Conservation (phyloP, 2,888 invertebrate genomes). For the Dicranocentrus wangi region DNA sequence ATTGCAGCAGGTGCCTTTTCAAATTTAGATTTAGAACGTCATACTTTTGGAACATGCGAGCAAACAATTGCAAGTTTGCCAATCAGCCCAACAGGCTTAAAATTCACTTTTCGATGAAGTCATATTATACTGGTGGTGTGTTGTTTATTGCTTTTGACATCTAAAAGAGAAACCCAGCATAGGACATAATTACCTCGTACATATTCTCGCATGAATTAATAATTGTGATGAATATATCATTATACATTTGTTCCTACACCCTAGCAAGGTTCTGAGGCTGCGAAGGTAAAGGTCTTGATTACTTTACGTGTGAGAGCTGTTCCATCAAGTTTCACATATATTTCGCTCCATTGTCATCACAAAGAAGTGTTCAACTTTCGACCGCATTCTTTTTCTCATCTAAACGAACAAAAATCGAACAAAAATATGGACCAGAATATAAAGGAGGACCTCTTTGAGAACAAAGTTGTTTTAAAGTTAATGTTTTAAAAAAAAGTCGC, state of each 20-base stretch:
- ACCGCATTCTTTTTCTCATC: constrained; percentile 1
- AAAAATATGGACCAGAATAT: constrained; percentile 1
- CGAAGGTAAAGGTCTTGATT: constrained; percentile 9
- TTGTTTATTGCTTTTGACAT: no score
- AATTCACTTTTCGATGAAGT: no score
- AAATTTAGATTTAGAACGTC: no score
- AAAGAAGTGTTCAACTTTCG: neutral
- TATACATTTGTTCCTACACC: neutral
- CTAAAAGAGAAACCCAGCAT: no score
- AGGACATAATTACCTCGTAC: no score
- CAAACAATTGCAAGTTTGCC: no score
- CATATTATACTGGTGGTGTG: no score
- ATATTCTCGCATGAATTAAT: no score
- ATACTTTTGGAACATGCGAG: no score
- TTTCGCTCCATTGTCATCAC: constrained; percentile 3
- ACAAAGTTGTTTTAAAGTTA: neutral
- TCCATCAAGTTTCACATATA: neutral
- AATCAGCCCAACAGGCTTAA: no score
- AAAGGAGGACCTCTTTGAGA: neutral
- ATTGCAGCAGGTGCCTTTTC: no score
- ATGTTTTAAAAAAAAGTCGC: constrained; percentile 7
- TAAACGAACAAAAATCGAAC: neutral
- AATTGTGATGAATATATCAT: no score
- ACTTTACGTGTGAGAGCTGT: neutral
- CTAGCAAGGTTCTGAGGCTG: neutral